Evolutionary conservation across 2,888 invertebrate genomes (phyloP).

Genomic region (Scaptodrosophila latifasciaeformis): DNA sequence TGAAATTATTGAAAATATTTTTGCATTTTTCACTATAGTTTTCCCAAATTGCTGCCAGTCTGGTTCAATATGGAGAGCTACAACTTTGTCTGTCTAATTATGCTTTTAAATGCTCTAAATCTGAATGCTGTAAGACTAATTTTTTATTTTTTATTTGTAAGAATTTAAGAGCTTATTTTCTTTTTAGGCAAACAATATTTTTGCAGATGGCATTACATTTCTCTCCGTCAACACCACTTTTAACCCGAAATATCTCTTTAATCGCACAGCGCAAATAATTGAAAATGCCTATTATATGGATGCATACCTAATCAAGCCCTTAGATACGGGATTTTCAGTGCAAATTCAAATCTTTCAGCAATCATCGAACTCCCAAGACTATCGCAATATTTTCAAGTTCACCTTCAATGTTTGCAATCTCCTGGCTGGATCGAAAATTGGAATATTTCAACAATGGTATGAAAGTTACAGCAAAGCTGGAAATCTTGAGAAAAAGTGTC

Average conservation of each 20-base stretch:
- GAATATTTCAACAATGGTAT: constrained; percentile 46
- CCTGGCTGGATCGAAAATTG: constrained; percentile 35
- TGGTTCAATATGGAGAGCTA: too few species aligned
- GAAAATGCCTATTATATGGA: constrained; percentile 35
- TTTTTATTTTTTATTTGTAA: neutral
- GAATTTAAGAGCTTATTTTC: neutral
- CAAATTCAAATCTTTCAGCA: constrained; percentile 36
- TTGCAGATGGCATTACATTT: neutral
- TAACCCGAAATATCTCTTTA: constrained; percentile 40
- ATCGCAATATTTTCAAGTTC: constrained; percentile 43
- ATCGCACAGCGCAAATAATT: constrained; percentile 21
- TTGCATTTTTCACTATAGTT: too few species aligned
- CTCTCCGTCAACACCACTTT: constrained; percentile 10
- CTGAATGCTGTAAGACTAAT: too few species aligned
- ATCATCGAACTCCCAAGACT: constrained; percentile 46
- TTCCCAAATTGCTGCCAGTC: too few species aligned
- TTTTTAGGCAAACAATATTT: neutral
- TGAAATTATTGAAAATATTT: too few species aligned
- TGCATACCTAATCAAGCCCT: constrained; percentile 24
- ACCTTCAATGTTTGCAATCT: constrained; percentile 37
- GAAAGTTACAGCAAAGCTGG: constrained; percentile 40
- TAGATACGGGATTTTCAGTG: constrained; percentile 36
- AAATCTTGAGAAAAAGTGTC: constrained; percentile 56
- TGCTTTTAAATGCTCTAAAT: too few species aligned
- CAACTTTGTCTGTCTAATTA: too few species aligned